phyloP scores from a whole-genome alignment of 2,888 invertebrate species.

The Galeopsomyia nigrocyanea region DNA sequence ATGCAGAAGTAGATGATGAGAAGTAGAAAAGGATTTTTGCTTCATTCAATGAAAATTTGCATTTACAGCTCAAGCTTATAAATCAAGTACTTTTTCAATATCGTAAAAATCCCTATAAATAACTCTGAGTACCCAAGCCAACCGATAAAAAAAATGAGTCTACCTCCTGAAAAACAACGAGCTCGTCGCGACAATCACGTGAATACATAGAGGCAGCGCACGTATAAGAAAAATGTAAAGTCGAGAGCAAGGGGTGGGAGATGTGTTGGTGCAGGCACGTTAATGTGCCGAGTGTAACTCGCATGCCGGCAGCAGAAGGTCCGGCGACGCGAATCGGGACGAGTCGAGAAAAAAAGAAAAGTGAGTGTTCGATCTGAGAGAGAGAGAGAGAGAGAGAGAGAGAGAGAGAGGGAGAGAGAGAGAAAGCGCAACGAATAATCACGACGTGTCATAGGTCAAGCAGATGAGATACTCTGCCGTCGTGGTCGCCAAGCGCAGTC shows the following conservation, averaged over 20 bases:
- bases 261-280: slow-evolving; percentile 53
- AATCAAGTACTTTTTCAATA: too few relatives aligned
- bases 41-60: too few relatives aligned
- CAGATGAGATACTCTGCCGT: slow-evolving; percentile 60
- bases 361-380: slow-evolving; percentile 9
- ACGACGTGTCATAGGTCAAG: slow-evolving; percentile 65
- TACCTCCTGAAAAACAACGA: too few relatives aligned
- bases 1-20: too few relatives aligned
- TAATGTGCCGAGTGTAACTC: too few relatives aligned
- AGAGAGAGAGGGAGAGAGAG: slow-evolving; percentile 24
- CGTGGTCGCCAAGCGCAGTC: slow-evolving; percentile 58
- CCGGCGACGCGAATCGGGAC: background rate
- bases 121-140: too few relatives aligned
- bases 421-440: slow-evolving; percentile 53
- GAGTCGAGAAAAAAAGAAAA: slow-evolving; percentile 1
- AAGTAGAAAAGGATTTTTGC: too few relatives aligned
- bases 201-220: too few relatives aligned
- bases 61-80: too few relatives aligned
- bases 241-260: slow-evolving; percentile 57
- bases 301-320: slow-evolving; percentile 1
- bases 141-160: too few relatives aligned
- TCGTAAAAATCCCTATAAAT: too few relatives aligned
- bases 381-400: slow-evolving; percentile 4
- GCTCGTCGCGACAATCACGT: too few relatives aligned
- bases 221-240: slow-evolving; percentile 42